Conservation (phyloP, 2,888 invertebrate species). For the Entomobrya multifasciata region DNA sequence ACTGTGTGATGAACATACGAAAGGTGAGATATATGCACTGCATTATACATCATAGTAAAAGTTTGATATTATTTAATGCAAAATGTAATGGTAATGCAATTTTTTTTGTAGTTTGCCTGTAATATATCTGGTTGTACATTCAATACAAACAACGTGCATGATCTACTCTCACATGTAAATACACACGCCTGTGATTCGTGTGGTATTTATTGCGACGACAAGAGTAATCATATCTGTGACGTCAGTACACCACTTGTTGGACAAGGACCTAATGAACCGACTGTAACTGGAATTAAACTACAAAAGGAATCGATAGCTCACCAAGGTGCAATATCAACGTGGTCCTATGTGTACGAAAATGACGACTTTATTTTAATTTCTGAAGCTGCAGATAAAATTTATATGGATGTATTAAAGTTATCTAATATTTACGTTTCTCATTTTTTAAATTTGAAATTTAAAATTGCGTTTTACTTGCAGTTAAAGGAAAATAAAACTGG, state of each 20-base stretch:
- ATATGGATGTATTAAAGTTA: not conserved
- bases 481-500: not conserved
- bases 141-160: not conserved
- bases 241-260: not conserved
- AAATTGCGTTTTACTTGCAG: not conserved
- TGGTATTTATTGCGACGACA: not conserved
- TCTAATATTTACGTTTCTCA: not conserved
- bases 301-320: not conserved
- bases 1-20: too few species aligned
- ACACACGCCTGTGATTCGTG: not conserved
- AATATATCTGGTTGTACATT: not conserved
- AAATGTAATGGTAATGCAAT: too few species aligned
- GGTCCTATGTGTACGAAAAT: not conserved
- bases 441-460: not conserved
- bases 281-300: not conserved
- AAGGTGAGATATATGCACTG: too few species aligned
- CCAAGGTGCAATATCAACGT: not conserved
- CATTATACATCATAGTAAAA: too few species aligned
- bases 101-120: conserved; percentile 5
- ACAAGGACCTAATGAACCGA: not conserved
- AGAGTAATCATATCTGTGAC: not conserved
- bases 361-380: not conserved
- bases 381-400: not conserved
- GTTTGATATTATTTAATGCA: too few species aligned
- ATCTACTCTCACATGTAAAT: not conserved